Base-by-base conservation (phyloP, 2,888 invertebrate species). In the Heliconius erato region DNA sequence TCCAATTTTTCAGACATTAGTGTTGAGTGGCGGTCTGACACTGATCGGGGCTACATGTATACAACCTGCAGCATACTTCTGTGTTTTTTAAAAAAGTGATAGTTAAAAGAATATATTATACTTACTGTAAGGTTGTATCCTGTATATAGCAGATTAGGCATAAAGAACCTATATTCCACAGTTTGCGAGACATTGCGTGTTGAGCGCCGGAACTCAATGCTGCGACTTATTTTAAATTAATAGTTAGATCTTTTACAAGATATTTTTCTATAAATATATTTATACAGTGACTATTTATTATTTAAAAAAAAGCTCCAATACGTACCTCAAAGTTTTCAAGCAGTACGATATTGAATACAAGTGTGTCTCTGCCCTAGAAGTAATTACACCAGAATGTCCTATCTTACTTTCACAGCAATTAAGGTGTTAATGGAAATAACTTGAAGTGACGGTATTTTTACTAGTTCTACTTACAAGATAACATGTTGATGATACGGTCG, bases 361-460 rank as follows among this genome's bases (percentile, higher is more conserved):
- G 28, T 79, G 76, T 40, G 63, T 23, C 68, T n/a, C 7, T 14
- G 79, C 82, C 82, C 82, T 79, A 80, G 63, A 14, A 85, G 86
- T 82, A 88, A 87, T 88, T 86, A 87, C 83, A 84, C 85, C 88
- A 88, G 89, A 89, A 90, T 90, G 86, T 87, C 84, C 86, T 84
- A 86, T 84, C 86, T 54, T 85, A 86, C 88, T 91, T 87, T 87
- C 83, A 76, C 87, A 86, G 86, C 86, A 87, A 90, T 90, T 90
- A 86, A 83, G 87, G 83, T 87, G 83, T 78, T 65, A 79, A 68
- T 81, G 40, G 82, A 83, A 85, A 85, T 83, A 79, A 59, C 79
- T 72, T 54, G 59, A 72, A 23, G 59, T 40, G 59, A 40, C 7
- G 74, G 32, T 76, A 76, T 76, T 63, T 35, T 32, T 59, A 76